Base-by-base conservation (phyloP, 2,797 vertebrate genomes). In the Notolepis coatsorum region DNA sequence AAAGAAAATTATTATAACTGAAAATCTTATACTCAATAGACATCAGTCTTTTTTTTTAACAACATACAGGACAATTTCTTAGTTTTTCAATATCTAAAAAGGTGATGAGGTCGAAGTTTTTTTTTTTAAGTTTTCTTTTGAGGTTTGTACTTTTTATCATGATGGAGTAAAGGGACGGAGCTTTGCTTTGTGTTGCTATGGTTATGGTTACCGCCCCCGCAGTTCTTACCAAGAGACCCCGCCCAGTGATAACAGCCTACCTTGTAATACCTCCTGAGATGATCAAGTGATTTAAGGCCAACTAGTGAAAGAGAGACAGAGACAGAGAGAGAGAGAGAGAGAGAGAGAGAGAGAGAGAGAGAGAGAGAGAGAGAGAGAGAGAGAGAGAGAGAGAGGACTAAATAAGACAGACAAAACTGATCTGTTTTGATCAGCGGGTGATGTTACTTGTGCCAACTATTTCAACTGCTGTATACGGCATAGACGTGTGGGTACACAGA, bases 281-380 rank as follows among this genome's bases (percentile, higher is more conserved):
- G 48, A 63, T 43, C 23, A 3, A 82, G 79, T 75, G 79, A 84
- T 82, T 90, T 91, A 92, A 92, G 91, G 91, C 90, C 88, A 80
- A 68, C 88, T 68, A 85, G 90, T 90, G 90, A 89, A 85, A 65
- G 48, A 63, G 61, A 73, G 24, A 28, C 7, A 6, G 13, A 13
- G 5, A 17, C 33, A 47, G 27, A 37, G 23, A 27, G 54, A 23
- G 41, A n/a, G 10, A 54, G 46, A 39, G 13, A 27, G 13, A 28
- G 25, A 23, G 17, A 31, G 30, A n/a, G n/a, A 37, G 1, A 47
- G 20, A 24, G 35, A 35, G 28, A 45, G 8, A 30, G 15, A 13
- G 5, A 17, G 37, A 47, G 27, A 37, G 23, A 27, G 54, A 23
- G 41, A n/a, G 10, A 54, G 46, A 39, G 13, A 27, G 13, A 28